Percentiles rank a stretch among this genome's conserved stretches.
Conservation (phyloP, 1,140 invertebrate species). For the Streblospio benedicti region DNA sequence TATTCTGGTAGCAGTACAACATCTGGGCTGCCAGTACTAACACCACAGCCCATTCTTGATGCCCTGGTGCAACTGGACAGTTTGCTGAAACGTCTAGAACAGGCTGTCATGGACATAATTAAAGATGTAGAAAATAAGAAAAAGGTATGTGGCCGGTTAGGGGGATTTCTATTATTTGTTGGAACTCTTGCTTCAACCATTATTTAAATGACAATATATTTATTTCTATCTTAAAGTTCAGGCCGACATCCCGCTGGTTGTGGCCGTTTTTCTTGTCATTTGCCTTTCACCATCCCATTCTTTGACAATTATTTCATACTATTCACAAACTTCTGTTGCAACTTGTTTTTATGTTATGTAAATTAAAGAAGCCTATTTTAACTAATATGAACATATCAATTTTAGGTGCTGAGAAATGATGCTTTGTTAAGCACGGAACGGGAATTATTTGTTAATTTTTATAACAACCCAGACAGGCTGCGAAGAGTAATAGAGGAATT, state of each 20-base stretch:
- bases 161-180: too few relatives aligned
- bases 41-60: conserved; percentile 23
- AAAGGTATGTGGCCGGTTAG: conserved; percentile 22
- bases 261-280: too few relatives aligned
- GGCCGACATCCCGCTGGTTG: too few relatives aligned
- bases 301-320: too few relatives aligned
- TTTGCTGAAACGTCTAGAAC: conserved; percentile 25
- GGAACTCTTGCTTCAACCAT: too few relatives aligned
- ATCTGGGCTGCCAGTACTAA: conserved; percentile 24
- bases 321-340: background rate
- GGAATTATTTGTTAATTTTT: conserved; percentile 29
- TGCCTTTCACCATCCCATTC: too few relatives aligned
- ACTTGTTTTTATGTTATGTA: conserved; percentile 4
- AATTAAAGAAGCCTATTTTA: too few relatives aligned
- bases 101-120: conserved; percentile 22
- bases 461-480: conserved; percentile 24
- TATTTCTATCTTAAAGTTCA: too few relatives aligned
- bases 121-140: conserved; percentile 28
- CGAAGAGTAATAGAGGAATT: conserved; percentile 23
- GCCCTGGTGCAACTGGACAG: conserved; percentile 19
- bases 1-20: conserved; percentile 27
- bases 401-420: conserved; percentile 28
- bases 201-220: too few relatives aligned
- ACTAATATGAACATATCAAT: too few relatives aligned
- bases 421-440: conserved; percentile 26